Percentiles rank a stretch among this genome's conserved stretches.
Evolutionary conservation across 2,888 invertebrate genomes (phyloP).

Genomic region (Hermaeophaga mercurialis): DNA sequence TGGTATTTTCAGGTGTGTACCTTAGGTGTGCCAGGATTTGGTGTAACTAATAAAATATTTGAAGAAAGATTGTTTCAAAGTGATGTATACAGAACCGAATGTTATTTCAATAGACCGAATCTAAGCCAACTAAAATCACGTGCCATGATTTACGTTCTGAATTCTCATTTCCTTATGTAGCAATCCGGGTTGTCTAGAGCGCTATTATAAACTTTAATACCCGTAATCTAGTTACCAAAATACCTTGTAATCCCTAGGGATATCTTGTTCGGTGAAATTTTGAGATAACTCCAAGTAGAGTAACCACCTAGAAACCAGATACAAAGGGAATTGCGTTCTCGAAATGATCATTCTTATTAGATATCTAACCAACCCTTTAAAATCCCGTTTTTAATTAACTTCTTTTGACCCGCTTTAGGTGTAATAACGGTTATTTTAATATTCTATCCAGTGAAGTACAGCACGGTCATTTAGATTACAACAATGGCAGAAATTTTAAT

Average conservation of each 20-base stretch:
- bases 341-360: constrained; percentile 22
- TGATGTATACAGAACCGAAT: no score
- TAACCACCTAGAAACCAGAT: constrained; percentile 30
- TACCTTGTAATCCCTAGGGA: constrained; percentile 32
- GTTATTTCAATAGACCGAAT: no score
- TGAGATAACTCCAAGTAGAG: constrained; percentile 31
- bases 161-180: constrained; percentile 28
- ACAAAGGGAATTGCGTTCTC: constrained; percentile 20
- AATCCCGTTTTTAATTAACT: not conserved
- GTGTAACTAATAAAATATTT: no score
- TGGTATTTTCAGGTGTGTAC: no score
- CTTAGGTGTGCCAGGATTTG: no score
- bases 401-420: no score
- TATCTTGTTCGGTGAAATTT: constrained; percentile 32
- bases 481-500: no score
- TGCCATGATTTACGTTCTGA: constrained; percentile 22
- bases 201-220: constrained; percentile 34
- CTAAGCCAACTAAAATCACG: constrained; percentile 14
- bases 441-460: no score
- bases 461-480: no score
- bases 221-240: constrained; percentile 32
- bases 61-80: no score
- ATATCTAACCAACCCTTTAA: not conserved
- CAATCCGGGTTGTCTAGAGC: constrained; percentile 24
- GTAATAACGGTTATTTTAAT: no score